These are phyloP conservation scores for Sebastes trivittatus DNA, from an alignment of 2,797 vertebrate genomes.

Conservation along the genomic window DNA sequence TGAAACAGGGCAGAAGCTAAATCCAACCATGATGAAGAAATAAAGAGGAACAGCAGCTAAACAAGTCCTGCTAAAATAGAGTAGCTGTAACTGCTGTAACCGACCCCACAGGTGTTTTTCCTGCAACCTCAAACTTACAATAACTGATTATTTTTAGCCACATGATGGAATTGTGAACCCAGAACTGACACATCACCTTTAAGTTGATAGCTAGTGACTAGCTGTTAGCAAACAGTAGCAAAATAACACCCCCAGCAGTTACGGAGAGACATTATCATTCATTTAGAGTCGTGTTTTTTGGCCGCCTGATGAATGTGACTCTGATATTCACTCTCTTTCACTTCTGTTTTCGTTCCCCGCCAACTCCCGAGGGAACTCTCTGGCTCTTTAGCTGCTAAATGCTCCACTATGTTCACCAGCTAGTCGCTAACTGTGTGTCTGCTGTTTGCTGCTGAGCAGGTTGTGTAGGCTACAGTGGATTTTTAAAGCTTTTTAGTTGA, in stretches of 20 bases:
- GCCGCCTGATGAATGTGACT: not conserved
- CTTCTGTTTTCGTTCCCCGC: not conserved
- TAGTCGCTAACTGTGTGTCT: not conserved
- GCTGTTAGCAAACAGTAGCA: not conserved
- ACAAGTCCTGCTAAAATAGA: not conserved
- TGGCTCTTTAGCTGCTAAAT: not conserved
- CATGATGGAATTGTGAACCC: too few species aligned
- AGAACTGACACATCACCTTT: not conserved
- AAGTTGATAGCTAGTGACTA: not conserved
- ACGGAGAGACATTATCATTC: not conserved
- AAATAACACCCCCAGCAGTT: not conserved
- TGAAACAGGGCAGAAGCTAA: not conserved
- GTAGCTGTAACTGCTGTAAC: not conserved
- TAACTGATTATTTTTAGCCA: not conserved
- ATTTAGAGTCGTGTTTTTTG: not conserved
- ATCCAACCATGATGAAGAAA: not conserved
- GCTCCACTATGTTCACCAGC: not conserved
- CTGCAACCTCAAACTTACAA: not conserved
- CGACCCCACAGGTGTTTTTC: not conserved
- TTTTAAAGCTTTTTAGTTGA: not conserved
- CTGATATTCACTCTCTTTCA: not conserved
- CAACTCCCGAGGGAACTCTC: not conserved
- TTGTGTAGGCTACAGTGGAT: not conserved
- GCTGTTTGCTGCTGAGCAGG: not conserved
- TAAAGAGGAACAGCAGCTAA: not conserved